Conservation (phyloP, 1,140 invertebrate genomes). For the Drosophila kepulauana region DNA sequence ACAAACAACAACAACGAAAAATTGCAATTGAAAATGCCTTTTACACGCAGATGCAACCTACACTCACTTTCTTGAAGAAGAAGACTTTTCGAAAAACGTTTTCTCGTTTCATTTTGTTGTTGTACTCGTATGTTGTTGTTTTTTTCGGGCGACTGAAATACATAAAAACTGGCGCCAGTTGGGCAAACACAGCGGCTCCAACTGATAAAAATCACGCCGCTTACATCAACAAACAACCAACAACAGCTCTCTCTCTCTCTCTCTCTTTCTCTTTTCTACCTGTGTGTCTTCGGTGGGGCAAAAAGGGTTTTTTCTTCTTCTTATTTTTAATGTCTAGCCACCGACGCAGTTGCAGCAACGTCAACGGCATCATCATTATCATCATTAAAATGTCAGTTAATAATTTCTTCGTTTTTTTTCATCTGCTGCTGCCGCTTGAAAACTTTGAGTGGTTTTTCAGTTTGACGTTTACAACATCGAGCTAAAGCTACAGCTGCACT, state of each 20-base stretch:
- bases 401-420: slow-evolving; percentile 46
- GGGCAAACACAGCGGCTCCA: slow-evolving; percentile 53
- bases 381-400: slow-evolving; percentile 83
- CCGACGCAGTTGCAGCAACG: slow-evolving; percentile 79
- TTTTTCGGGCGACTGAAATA: slow-evolving; percentile 27
- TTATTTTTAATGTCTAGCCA: slow-evolving; percentile 69
- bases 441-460: slow-evolving; percentile 69
- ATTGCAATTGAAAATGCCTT: slow-evolving; percentile 49
- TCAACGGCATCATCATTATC: slow-evolving; percentile 82
- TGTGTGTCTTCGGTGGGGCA: slow-evolving; percentile 33
- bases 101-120: slow-evolving; percentile 8
- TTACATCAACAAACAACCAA: slow-evolving; percentile 54
- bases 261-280: slow-evolving; percentile 18
- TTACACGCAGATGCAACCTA: slow-evolving; percentile 24
- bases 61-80: slow-evolving; percentile 17
- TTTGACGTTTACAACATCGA: slow-evolving; percentile 63
- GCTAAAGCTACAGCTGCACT: slow-evolving; percentile 3
- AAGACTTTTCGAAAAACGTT: slow-evolving; percentile 6
- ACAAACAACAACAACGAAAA: slow-evolving; percentile 17
- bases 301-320: slow-evolving; percentile 43
- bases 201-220: slow-evolving; percentile 64
- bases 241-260: slow-evolving; percentile 7
- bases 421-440: slow-evolving; percentile 30
- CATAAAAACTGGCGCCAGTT: slow-evolving; percentile 73
- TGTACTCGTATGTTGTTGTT: neutral